These are phyloP conservation scores for Pyralis farinalis DNA, from an alignment of 2,888 invertebrate species.

Conservation along the genomic window DNA sequence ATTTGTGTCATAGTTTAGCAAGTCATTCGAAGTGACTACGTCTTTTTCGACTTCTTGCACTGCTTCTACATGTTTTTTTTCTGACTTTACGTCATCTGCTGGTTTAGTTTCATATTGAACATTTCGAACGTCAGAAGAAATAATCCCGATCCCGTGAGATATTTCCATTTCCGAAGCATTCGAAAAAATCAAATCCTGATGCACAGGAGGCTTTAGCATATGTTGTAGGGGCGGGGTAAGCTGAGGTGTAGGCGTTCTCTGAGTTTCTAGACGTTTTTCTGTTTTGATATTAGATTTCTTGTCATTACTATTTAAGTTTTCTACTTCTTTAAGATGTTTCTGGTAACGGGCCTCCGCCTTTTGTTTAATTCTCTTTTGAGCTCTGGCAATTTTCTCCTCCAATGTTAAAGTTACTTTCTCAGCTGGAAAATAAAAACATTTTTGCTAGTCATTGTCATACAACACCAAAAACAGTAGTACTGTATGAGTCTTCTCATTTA, in stretches of 20 bases:
- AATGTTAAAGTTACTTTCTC: constrained; percentile 33
- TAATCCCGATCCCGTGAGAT: constrained; percentile 21
- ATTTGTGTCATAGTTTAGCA: no score
- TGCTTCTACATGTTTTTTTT: constrained; percentile 1
- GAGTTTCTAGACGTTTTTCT: constrained; percentile 1
- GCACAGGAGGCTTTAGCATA: constrained; percentile 20
- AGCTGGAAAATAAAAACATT: constrained; percentile 33
- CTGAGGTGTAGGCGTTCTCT: not conserved
- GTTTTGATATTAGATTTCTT: not conserved
- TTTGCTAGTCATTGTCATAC: no score
- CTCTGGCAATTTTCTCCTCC: constrained; percentile 53
- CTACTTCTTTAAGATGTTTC: constrained; percentile 23
- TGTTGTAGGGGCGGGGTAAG: constrained; percentile 4
- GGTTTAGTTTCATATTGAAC: not conserved
- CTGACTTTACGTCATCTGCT: not conserved
- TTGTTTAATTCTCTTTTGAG: constrained; percentile 49
- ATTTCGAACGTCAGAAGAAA: not conserved
- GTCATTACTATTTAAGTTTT: constrained; percentile 10
- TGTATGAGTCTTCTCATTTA: no score
- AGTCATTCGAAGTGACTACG: not conserved
- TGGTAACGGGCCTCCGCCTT: constrained; percentile 39
- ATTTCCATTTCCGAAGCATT: constrained; percentile 37
- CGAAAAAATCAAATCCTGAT: constrained; percentile 27
- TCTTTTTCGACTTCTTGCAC: not conserved
- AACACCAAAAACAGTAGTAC: no score